phyloP scores from a whole-genome alignment of 1,140 invertebrate genomes.

The Zaprionus africanus region DNA sequence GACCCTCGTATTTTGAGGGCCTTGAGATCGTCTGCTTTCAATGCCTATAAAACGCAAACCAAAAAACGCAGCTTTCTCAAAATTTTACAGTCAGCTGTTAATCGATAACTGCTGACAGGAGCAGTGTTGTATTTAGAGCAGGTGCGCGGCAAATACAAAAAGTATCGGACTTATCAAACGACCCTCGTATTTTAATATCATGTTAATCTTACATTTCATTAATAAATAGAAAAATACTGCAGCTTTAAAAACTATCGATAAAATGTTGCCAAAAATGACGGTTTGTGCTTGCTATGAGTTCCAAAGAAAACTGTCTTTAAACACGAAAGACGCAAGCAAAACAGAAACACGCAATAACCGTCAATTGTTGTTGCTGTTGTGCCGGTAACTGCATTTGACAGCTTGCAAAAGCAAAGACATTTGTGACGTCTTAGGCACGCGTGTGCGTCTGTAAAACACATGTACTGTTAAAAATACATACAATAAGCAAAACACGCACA shows the following conservation, averaged over 20 bases:
- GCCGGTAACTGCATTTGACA: conserved; percentile 45
- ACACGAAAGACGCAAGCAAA: conserved; percentile 38
- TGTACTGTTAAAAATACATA: conserved; percentile 9
- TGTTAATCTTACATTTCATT: conserved; percentile 7
- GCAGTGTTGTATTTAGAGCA: too few species aligned
- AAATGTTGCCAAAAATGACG: conserved; percentile 6
- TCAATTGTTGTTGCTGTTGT: conserved; percentile 1
- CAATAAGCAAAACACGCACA: conserved; percentile 1
- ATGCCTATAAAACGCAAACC: too few species aligned
- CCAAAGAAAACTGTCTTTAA: conserved; percentile 5
- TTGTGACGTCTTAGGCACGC: neutral
- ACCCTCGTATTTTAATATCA: neutral
- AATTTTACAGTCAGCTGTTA: too few species aligned
- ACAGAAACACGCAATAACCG: conserved; percentile 34
- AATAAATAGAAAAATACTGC: neutral
- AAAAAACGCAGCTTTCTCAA: too few species aligned
- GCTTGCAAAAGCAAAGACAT: conserved; percentile 31
- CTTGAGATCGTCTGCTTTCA: too few species aligned
- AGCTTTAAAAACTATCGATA: conserved; percentile 30
- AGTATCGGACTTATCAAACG: too few species aligned
- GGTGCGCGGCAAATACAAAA: too few species aligned
- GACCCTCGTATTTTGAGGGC: too few species aligned
- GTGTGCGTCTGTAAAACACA: neutral
- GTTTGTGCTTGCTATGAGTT: neutral
- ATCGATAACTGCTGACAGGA: too few species aligned